Evolutionary conservation across 2,888 invertebrate genomes (phyloP), one percentile per base, ranked within the genome.

Genomic region (Aspidapion aeneum): DNA sequence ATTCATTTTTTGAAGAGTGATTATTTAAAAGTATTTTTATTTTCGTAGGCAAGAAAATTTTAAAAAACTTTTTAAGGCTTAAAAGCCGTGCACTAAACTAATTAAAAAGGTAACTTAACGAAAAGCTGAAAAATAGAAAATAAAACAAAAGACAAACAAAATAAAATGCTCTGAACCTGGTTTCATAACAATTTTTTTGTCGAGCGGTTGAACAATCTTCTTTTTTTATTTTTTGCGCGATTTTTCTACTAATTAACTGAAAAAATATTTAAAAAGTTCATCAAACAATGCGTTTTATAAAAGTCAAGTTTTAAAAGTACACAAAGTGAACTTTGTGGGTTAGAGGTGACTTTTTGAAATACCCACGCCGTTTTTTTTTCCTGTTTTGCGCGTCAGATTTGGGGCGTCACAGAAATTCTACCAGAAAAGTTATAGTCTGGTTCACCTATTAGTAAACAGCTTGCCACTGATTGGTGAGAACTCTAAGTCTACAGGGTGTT

Each of bases 241-340:
- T 73, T 67, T 74, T 74, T 70, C 72, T 66, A 68, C 70, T 72
- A 73, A 73, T 72, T 35, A 61, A 50, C 61, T 61, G 51, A 61
- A 54, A 61, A 72, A 73, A 70, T 71, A 74, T 74, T 73, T 73
- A 69, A 73, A 76, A 78, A 76, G 75, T 77, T 77, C 76, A 74
- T 76, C 75, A 74, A 76, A 77, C 76, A 77, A 78, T 78, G 78
- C 76, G 35, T 35, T 35, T 35, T 35, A 35, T 35, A 35, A 35
- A 3, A 7, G 5, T 35, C 35, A 12, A 35, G 35, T 35, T 35
- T 7, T 7, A 35, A 35, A 12, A 7, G 35, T 35, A 35, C 35
- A 35, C 35, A 35, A 3, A 35, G 12, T 7, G 35, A 35, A 12
- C 35, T n/a, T 35, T 35, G 12, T 3, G 35, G 35, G 35, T 35